phyloP scores from a whole-genome alignment of 2,113 vertebrate species.

The Nycticebus coucang region DNA sequence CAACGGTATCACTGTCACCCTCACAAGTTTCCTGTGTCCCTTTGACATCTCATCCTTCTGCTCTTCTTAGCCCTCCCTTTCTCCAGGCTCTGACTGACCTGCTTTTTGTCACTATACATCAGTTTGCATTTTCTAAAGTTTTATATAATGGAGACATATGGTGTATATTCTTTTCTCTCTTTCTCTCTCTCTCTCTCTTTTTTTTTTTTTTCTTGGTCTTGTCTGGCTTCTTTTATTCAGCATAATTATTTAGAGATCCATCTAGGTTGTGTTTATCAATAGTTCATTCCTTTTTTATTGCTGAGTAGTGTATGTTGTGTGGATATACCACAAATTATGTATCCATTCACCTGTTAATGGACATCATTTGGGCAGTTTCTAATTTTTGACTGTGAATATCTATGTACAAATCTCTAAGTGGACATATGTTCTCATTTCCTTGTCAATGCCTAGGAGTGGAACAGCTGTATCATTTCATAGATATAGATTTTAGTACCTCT shows the following conservation, averaged over 20 bases:
- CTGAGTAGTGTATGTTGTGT: neutral
- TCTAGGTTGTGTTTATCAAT: neutral
- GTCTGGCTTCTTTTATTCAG: neutral
- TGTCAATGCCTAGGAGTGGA: neutral
- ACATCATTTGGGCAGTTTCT: neutral
- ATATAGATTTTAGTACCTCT: neutral
- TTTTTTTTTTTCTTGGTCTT: neutral
- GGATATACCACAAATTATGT: neutral
- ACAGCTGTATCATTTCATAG: neutral
- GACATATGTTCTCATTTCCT: neutral
- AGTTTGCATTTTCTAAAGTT: constrained; percentile 6
- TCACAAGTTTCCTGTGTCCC: neutral
- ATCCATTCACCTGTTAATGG: neutral
- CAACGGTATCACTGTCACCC: neutral
- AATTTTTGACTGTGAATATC: neutral
- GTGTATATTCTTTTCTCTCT: neutral
- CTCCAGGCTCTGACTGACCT: neutral
- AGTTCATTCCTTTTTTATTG: constrained; percentile 26
- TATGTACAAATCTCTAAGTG: neutral
- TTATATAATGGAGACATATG: neutral
- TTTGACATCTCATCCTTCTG: neutral
- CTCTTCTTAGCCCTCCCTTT: neutral
- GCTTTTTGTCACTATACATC: neutral
- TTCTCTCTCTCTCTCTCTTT: too few relatives aligned
- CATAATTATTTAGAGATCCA: constrained; percentile 29